These are phyloP conservation scores for Malurus alboscapulatus DNA, from an alignment of 2,113 vertebrate species.

Conservation along the genomic window DNA sequence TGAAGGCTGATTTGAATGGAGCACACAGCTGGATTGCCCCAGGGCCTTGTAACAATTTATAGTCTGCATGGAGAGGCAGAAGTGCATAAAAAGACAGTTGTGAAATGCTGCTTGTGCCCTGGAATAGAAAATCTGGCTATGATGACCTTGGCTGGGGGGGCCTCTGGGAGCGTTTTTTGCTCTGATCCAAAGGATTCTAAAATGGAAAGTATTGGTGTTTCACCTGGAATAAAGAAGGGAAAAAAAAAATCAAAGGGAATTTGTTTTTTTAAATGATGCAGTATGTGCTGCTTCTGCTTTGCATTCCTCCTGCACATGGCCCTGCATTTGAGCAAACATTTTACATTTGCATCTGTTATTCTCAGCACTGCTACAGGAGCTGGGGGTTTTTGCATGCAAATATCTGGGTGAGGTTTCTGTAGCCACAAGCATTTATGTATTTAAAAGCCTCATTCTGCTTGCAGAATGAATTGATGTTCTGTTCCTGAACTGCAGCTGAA, in stretches of 20 bases:
- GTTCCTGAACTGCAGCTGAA: constrained; percentile 48
- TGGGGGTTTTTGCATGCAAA: constrained; percentile 31
- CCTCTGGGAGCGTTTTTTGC: background rate
- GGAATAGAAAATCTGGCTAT: constrained; percentile 44
- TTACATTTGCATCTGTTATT: background rate
- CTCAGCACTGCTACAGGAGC: background rate
- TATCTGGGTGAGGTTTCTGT: constrained; percentile 38
- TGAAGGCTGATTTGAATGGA: constrained; percentile 66
- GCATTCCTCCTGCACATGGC: background rate
- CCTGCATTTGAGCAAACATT: background rate
- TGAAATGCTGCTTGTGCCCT: constrained; percentile 51
- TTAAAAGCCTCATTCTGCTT: constrained; percentile 46
- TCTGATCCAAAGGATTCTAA: constrained; percentile 20
- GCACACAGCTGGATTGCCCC: constrained; percentile 56
- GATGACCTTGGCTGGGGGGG: constrained; percentile 58
- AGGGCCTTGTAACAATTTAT: constrained; percentile 65
- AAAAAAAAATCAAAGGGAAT: background rate
- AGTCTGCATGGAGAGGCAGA: constrained; percentile 64
- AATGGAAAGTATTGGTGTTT: background rate
- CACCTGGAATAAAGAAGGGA: background rate
- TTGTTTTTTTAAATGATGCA: background rate
- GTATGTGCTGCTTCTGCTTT: background rate
- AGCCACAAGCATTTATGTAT: constrained; percentile 52
- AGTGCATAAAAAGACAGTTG: constrained; percentile 64
- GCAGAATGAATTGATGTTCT: constrained; percentile 53